Conservation (phyloP, 2,888 invertebrate genomes). For the Conus canariensis region DNA sequence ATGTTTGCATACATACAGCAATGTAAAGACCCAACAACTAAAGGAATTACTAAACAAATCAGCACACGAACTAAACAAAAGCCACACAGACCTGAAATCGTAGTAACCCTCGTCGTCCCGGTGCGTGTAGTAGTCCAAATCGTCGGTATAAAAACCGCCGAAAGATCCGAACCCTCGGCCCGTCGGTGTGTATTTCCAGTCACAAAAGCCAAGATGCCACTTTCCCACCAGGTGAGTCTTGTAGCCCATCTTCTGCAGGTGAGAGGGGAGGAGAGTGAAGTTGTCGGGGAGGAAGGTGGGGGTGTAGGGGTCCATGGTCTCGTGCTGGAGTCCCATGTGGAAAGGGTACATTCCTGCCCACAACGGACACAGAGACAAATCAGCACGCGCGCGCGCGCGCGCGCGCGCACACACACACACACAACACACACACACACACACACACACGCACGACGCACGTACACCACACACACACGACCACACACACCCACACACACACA, state of each 20-base stretch:
- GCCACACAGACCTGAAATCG: slow-evolving; percentile 32
- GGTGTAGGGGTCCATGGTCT: slow-evolving; percentile 35
- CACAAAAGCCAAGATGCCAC: slow-evolving; percentile 43
- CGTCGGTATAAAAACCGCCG: slow-evolving; percentile 30
- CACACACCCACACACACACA: too few relatives aligned
- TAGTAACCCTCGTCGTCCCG: slow-evolving; percentile 27
- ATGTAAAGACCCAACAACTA: too few relatives aligned
- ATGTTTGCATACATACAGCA: too few relatives aligned
- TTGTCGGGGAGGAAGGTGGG: slow-evolving; percentile 29
- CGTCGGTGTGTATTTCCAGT: slow-evolving; percentile 26
- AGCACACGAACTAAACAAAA: not conserved
- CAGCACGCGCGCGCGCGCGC: not conserved
- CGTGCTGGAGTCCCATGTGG: slow-evolving; percentile 41
- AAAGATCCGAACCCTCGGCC: slow-evolving; percentile 32
- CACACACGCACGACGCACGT: too few relatives aligned
- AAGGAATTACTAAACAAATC: too few relatives aligned
- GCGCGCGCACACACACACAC: not conserved
- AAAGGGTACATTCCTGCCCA: slow-evolving; percentile 37
- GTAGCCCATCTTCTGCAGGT: slow-evolving; percentile 27
- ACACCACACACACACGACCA: too few relatives aligned
- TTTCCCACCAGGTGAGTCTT: slow-evolving; percentile 35
- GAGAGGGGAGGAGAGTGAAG: slow-evolving; percentile 23
- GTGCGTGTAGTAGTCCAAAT: slow-evolving; percentile 37
- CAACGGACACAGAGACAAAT: not conserved
- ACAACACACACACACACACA: too few relatives aligned